Percentiles rank a stretch among this genome's conserved stretches.
These are phyloP conservation scores for Coracias cyanogaster DNA, from an alignment of 2,797 vertebrate species.

Conservation along the genomic window DNA sequence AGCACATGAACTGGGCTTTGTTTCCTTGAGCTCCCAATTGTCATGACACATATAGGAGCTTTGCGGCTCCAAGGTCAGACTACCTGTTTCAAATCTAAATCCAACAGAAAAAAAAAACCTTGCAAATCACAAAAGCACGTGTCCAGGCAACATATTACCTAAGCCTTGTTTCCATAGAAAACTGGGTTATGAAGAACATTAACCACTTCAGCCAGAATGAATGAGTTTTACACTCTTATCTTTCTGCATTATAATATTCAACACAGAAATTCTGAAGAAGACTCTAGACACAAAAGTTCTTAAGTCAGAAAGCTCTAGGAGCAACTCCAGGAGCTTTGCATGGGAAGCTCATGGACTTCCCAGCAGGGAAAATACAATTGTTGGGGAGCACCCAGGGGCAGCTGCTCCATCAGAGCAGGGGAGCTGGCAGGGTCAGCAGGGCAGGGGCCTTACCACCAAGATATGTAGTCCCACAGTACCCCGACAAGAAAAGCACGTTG, in stretches of 20 bases:
- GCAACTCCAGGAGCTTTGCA: background rate
- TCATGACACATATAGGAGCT: background rate
- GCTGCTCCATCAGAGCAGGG: background rate
- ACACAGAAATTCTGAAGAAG: background rate
- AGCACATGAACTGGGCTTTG: background rate
- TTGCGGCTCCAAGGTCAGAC: background rate
- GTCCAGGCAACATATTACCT: background rate
- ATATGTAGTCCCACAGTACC: background rate
- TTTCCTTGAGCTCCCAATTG: background rate
- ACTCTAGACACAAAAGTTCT: background rate
- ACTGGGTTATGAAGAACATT: background rate
- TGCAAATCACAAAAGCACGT: background rate
- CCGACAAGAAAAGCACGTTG: background rate
- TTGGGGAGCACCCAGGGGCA: background rate
- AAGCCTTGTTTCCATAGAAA: background rate
- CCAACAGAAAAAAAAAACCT: background rate
- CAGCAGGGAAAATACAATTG: background rate
- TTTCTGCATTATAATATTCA: background rate
- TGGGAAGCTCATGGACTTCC: fast-evolving
- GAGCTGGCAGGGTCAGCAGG: background rate
- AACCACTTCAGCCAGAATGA: background rate
- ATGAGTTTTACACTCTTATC: background rate
- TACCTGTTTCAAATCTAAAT: background rate
- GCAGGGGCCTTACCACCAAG: background rate
- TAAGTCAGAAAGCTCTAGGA: background rate